Base-by-base conservation (phyloP, 2,113 vertebrate genomes). In the Pituophis catenifer region DNA sequence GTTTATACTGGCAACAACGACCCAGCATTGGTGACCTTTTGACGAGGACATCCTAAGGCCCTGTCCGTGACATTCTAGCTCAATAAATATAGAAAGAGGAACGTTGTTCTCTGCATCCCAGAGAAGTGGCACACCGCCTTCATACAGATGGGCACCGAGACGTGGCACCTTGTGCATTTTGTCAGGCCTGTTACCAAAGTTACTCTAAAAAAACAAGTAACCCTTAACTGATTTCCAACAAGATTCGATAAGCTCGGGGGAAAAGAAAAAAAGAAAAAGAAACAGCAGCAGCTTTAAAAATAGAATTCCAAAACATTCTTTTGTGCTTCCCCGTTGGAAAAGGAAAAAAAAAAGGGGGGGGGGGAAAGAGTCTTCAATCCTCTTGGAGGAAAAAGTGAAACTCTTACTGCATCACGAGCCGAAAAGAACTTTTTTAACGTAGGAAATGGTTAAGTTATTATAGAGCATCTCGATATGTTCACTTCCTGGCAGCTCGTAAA, bases 381-480 rank as follows among this genome's bases (percentile, higher is more conserved):
- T 95, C 95, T 95, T 59, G 65, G 90, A 95, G 93, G 94, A 70
- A 86, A 88, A 29, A 17, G 57, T 91, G 89, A 88, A 86, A 54
- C 93, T 91, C 96, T 57, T 57, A 93, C 54, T 52, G 88, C 92
- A 92, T 98, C 96, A 98, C 1, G 97, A 98, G 38, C 96, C 89
- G 50, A 98, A 98, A 89, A 99, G 97, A 94, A 99, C 97, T 1
- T 91, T 97, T 94, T 98, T 99, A 94, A 99, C 98, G 86, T 99
- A 99, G 33, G 97, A 96, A 94, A 99, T 97, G 0, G 99, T 99
- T 1, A 98, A 98, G 88, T 95, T 50, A 54, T 99, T 98, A 55
- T 98, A 97, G 26, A 99, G 95, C 99, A 99, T 99, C 92, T 98
- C 95, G 1, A 99, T 98, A 3, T 99, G 99, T 93, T 99, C 99